Evolutionary conservation across 2,888 invertebrate species (phyloP).

Genomic region (Netelia virgata): DNA sequence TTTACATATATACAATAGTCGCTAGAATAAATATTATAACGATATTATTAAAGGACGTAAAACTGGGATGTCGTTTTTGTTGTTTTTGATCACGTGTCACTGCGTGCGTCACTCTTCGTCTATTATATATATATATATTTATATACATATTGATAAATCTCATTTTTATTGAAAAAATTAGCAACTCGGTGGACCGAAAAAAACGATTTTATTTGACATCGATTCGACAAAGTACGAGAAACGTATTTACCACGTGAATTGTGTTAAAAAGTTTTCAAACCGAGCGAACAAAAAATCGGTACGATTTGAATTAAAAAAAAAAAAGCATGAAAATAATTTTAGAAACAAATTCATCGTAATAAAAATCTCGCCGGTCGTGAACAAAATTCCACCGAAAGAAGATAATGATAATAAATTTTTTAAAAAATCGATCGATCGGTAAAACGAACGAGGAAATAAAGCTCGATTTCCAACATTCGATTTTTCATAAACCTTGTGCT

Average conservation of each 20-base stretch:
- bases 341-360: too few species aligned
- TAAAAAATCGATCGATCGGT: too few species aligned
- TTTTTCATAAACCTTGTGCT: too few species aligned
- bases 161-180: not conserved
- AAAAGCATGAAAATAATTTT: too few species aligned
- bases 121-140: not conserved
- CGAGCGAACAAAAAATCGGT: not conserved
- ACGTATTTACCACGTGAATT: conserved; percentile 2
- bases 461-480: too few species aligned
- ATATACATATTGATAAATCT: not conserved
- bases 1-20: conserved; percentile 83
- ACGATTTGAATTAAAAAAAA: too few species aligned
- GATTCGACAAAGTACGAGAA: conserved; percentile 6
- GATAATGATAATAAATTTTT: too few species aligned
- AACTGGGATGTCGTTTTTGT: conserved; percentile 68
- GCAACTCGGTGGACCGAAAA: too few species aligned
- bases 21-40: conserved; percentile 79
- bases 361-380: too few species aligned
- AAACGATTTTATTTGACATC: not conserved
- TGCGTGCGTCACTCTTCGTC: not conserved
- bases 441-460: too few species aligned
- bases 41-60: conserved; percentile 71
- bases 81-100: conserved; percentile 17
- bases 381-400: too few species aligned
- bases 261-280: too few species aligned